Evolutionary conservation across 92 coral and sea anemone genomes (phyloP).

Genomic region (Heteractis magnifica): DNA sequence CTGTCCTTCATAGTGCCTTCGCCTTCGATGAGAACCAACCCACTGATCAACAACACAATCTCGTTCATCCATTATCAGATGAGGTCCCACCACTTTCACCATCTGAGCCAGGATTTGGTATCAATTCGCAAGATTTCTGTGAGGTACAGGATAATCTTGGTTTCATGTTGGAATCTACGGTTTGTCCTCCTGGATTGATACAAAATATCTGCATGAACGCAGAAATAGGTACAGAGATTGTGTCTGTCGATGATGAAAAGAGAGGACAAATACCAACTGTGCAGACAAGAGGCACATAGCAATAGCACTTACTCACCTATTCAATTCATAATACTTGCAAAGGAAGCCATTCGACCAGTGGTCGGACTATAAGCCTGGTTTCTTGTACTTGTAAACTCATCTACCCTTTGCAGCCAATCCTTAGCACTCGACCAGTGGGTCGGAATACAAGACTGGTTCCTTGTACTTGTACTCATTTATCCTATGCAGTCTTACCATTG

Average conservation of each 20-base stretch:
- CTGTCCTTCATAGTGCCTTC: not conserved
- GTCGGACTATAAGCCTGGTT: too few relatives aligned
- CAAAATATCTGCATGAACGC: constrained; percentile 53
- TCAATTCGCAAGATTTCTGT: constrained; percentile 10
- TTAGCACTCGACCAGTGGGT: too few relatives aligned
- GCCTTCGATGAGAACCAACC: constrained; percentile 5
- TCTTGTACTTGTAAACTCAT: too few relatives aligned
- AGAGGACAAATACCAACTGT: not conserved
- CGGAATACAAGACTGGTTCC: too few relatives aligned
- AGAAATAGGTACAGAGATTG: constrained; percentile 45
- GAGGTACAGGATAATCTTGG: constrained; percentile 20
- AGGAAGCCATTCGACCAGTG: too few relatives aligned
- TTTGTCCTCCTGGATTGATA: constrained; percentile 31
- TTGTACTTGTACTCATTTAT: too few relatives aligned
- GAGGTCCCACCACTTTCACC: constrained; percentile 28
- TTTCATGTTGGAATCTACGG: not conserved
- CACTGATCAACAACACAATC: not conserved
- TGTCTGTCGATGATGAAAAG: not conserved
- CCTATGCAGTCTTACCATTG: too few relatives aligned
- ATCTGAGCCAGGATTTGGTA: constrained; percentile 31
- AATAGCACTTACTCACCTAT: not conserved
- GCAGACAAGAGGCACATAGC: not conserved
- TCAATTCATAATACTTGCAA: too few relatives aligned
- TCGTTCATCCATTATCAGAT: not conserved
- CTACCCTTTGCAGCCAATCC: too few relatives aligned